Conservation (phyloP, 2,888 invertebrate genomes). For the Xestia c-nigrum region DNA sequence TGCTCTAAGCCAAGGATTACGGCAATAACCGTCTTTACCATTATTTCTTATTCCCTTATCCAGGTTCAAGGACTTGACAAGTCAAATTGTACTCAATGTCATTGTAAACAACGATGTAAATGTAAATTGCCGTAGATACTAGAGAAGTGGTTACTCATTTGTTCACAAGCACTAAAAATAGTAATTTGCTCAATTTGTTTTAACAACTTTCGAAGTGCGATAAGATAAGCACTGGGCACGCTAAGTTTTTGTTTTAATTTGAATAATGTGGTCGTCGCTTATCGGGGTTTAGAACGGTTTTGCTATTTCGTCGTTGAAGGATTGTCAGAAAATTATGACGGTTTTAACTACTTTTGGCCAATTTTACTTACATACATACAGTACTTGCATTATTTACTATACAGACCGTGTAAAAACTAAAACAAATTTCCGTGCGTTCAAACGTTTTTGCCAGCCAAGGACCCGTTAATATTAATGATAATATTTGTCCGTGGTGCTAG, state of each 20-base stretch:
- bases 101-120: constrained; percentile 24
- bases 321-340: neutral
- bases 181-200: constrained; percentile 29
- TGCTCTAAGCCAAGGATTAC: neutral
- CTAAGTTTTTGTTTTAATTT: constrained; percentile 30
- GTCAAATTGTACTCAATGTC: neutral
- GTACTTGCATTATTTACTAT: too few relatives aligned
- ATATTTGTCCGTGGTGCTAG: too few relatives aligned
- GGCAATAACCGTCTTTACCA: neutral
- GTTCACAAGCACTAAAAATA: neutral
- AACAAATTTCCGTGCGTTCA: too few relatives aligned
- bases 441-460: too few relatives aligned
- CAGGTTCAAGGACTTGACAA: constrained; percentile 20
- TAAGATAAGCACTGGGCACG: constrained; percentile 35
- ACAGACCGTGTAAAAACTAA: too few relatives aligned
- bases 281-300: neutral
- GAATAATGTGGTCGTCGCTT: constrained; percentile 19
- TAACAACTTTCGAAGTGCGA: constrained; percentile 28
- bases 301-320: neutral
- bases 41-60: neutral
- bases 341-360: neutral
- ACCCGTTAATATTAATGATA: too few relatives aligned
- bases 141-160: constrained; percentile 15
- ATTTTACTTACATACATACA: neutral
- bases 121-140: constrained; percentile 27